phyloP scores from a whole-genome alignment of 2,113 vertebrate genomes.

The Indicator indicator region DNA sequence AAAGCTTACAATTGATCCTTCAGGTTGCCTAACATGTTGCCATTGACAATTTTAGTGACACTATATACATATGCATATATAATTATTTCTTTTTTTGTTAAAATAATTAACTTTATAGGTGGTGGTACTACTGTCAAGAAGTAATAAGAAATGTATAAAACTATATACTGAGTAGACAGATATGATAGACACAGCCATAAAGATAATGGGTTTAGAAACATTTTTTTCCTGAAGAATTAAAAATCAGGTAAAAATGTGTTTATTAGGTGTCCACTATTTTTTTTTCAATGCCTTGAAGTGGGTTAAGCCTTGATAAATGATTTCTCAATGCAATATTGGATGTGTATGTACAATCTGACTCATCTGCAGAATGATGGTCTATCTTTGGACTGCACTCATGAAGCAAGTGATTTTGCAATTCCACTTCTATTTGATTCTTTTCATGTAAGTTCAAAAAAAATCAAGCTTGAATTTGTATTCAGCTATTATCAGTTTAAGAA shows the following conservation, averaged over 20 bases:
- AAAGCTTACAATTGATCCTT: background rate
- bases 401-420: background rate
- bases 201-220: background rate
- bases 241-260: background rate
- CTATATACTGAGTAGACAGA: background rate
- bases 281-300: background rate
- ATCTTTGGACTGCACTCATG: background rate
- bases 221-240: background rate
- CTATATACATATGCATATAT: background rate
- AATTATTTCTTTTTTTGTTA: background rate
- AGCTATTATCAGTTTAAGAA: background rate
- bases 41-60: background rate
- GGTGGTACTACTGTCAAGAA: background rate
- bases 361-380: background rate
- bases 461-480: background rate
- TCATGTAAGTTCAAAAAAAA: background rate
- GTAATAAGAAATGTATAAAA: background rate
- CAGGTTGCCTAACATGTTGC: background rate
- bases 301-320: background rate
- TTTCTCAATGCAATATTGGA: background rate
- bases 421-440: background rate
- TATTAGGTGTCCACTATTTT: background rate
- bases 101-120: background rate
- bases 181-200: background rate
- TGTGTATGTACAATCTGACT: background rate